A percentile compares a stretch with the other conserved stretches of the same genome.
Conservation (phyloP, 2,113 vertebrate genomes). For the Sclerurus mexicanus region DNA sequence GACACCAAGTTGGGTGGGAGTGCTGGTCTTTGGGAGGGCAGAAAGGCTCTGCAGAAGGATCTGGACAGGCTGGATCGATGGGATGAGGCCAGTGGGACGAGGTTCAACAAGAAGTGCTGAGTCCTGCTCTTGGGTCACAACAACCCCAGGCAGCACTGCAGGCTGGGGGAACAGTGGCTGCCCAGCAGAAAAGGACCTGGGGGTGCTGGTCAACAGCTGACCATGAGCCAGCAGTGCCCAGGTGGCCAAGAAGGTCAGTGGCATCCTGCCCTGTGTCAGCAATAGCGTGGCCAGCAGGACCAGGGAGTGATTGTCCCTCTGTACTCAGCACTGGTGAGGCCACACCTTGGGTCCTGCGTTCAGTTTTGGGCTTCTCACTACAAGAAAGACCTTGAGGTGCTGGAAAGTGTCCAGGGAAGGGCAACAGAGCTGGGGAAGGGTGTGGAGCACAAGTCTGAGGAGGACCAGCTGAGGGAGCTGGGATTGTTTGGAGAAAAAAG, state of each 20-base stretch:
- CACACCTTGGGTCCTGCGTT: not conserved
- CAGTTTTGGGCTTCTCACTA: fast-evolving
- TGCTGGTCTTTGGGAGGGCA: not conserved
- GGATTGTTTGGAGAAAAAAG: not conserved
- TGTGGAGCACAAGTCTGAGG: not conserved
- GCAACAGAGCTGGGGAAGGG: fast-evolving
- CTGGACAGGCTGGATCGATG: fast-evolving
- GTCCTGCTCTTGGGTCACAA: not conserved
- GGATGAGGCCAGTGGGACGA: no score
- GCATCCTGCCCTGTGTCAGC: fast-evolving
- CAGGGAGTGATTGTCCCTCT: no score
- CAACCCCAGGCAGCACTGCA: not conserved
- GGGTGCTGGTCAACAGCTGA: fast-evolving
- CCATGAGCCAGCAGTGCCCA: not conserved
- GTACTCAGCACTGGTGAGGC: no score
- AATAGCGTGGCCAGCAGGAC: not conserved
- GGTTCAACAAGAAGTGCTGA: not conserved
- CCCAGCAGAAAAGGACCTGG: not conserved
- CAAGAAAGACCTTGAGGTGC: fast-evolving
- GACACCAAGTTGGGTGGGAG: not conserved
- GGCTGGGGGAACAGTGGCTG: not conserved
- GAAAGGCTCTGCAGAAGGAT: not conserved
- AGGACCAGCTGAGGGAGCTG: not conserved
- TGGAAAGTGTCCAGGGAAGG: not conserved
- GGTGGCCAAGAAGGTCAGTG: no score